Evolutionary conservation across 2,113 vertebrate species (phyloP), one percentile per base, ranked within the genome.

Genomic region (Calidris pugnax): DNA sequence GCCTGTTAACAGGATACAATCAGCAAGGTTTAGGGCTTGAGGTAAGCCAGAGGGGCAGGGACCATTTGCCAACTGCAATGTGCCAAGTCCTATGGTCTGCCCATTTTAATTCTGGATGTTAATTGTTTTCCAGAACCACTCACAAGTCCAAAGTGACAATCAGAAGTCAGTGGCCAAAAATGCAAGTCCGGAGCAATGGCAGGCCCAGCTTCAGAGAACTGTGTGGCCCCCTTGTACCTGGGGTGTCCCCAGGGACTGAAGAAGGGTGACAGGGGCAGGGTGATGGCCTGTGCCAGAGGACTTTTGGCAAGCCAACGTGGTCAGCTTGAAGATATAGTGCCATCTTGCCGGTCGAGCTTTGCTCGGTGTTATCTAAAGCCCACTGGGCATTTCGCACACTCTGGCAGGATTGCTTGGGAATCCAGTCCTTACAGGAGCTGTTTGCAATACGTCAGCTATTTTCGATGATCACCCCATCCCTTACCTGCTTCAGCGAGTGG

Each of bases 71-170:
- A 95, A 23, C 32, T n/a, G 32, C 74, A 51, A 22, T 27, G 37
- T 90, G 82, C 78, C 90, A 96, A 94, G 63, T 80, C 69, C 59
- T 90, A 55, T 79, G 85, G 78, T 85, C 85, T 96, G 71, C 63
- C 37, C 67, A 21, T 94, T 94, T 93, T 87, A 91, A 85, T 93
- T 94, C 72, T 67, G 79, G 28, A 59, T 85, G 67, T 80, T 96
- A 94, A 90, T 90, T 96, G 50, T 63, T 93, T 95, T 88, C 79
- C 87, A 93, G 92, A 93, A 94, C 67, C 20, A 83, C 63, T 75
- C 63, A 85, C 67, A 59, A 47, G 63, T 80, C 91, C 90, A 78
- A 76, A 62, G 77, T 60, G 81, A 79, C 66, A 92, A 45, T 35
- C 48, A 76, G 66, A 91, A 95, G 33, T 27, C n/a, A 51, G 47